Evolutionary conservation across 2,113 vertebrate genomes (phyloP), one percentile per base, ranked within the genome.

Genomic region (Rhinichthys klamathensis): DNA sequence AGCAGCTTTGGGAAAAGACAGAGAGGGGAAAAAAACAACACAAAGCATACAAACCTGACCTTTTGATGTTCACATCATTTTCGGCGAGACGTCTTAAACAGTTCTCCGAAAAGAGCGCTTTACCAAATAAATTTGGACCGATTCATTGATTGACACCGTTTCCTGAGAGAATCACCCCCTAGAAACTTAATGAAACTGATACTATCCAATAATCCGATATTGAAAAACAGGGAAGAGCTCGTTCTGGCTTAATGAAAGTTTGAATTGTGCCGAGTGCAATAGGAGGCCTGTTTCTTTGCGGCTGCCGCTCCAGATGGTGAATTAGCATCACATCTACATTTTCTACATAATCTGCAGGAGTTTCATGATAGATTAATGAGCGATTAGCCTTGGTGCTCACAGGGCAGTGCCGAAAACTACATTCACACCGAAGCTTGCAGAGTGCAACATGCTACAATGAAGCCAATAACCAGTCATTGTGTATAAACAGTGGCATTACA

Each of bases 31-130:
- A 65, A 60, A 82, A 89, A 90, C 73, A 89, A 89, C 56, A 58
- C 41, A 78, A 72, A 86, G 84, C 87, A 90, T 83, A 91, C 89
- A 89, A 87, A 80, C 85, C 78, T 88, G 90, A 91, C 89, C 89
- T 91, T 89, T 89, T 65, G 60, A 88, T 88, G 86, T 89, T 84
- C 89, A 49, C 25, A 32, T 75, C 73, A 84, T 89, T 90, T 89
- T 88, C 83, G 46, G 74, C 5, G 56, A 87, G 81, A 76, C 85
- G 30, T 61, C 54, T 65, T 54, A 69, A 27, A 75, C 77, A 80
- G 83, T 84, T 58, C 72, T 72, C 10, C n/a, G 67, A 75, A 88
- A 90, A 88, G 87, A 82, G 80, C 78, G 74, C 80, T 83, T 82
- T 86, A 79, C 86, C 85, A 88, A 91, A 90, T 87, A 89, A 54